These are phyloP conservation scores for Phalanger gymnotis DNA, from an alignment of 2,797 vertebrate genomes.

Conservation along the genomic window DNA sequence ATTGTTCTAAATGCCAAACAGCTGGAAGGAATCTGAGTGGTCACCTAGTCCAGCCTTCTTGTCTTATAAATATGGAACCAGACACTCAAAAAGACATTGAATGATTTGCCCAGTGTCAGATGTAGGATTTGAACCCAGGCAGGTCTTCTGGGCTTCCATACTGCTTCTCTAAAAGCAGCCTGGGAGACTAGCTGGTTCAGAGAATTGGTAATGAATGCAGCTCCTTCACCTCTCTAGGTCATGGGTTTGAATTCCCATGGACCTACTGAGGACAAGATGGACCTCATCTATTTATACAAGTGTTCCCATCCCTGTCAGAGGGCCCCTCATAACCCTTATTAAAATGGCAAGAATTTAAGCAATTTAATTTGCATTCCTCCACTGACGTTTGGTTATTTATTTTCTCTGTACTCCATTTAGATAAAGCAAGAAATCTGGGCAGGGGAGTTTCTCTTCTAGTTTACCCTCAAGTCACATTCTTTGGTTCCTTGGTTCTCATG, in stretches of 20 bases:
- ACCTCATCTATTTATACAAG: neutral
- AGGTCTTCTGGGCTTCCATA: neutral
- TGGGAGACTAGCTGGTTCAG: neutral
- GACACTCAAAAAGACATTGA: neutral
- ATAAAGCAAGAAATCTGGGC: neutral
- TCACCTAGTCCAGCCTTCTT: neutral
- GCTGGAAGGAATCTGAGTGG: neutral
- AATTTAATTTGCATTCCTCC: constrained; percentile 17
- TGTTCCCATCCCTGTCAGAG: neutral
- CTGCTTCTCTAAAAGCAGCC: neutral
- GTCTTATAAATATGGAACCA: neutral
- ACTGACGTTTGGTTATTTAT: constrained; percentile 25
- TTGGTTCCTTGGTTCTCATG: neutral
- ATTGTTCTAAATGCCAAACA: neutral
- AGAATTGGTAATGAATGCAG: neutral
- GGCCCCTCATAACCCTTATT: neutral
- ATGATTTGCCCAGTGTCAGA: neutral
- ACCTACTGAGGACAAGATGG: neutral
- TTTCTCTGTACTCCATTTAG: neutral
- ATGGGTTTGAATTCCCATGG: neutral
- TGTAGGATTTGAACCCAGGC: neutral
- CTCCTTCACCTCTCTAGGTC: neutral
- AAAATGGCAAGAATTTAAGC: constrained; percentile 11
- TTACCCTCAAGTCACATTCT: neutral
- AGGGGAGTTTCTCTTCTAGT: constrained; percentile 5